Percentiles rank a stretch among this genome's conserved stretches.
Conservation (phyloP, 2,113 vertebrate species). For the Xyliphius kryptos region DNA sequence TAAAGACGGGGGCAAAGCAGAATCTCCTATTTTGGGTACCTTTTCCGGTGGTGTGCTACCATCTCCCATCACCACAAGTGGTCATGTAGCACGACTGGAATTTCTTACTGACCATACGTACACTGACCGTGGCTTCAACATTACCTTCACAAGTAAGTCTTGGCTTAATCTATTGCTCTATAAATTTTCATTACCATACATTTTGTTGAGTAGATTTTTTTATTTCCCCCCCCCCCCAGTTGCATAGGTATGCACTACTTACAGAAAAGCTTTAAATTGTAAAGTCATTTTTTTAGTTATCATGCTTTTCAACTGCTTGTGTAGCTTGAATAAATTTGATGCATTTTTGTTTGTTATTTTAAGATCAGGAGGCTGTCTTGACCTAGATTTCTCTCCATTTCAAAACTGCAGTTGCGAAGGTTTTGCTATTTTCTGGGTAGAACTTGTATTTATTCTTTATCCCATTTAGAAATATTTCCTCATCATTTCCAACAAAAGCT, state of each 20-base stretch:
- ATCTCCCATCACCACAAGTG: slow-evolving; percentile 92
- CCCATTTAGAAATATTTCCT: slow-evolving; percentile 6
- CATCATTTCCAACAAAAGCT: background rate
- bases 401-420: background rate
- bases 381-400: background rate
- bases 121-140: slow-evolving; percentile 94
- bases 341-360: slow-evolving; percentile 13
- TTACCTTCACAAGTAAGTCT: slow-evolving; percentile 92
- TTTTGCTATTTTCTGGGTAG: background rate
- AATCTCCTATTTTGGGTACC: slow-evolving; percentile 89
- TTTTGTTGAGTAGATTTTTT: too few relatives aligned
- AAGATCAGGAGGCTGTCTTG: slow-evolving; percentile 8
- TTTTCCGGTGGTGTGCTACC: slow-evolving; percentile 89
- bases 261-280: too few relatives aligned
- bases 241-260: too few relatives aligned
- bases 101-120: slow-evolving; percentile 99
- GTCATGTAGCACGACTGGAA: slow-evolving; percentile 86
- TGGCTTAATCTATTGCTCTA: background rate
- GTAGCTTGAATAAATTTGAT: slow-evolving; percentile 5
- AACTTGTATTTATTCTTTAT: background rate
- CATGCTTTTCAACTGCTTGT: background rate
- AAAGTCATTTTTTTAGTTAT: background rate
- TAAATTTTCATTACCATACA: too few relatives aligned
- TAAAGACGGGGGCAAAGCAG: slow-evolving; percentile 87
- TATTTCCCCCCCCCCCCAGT: too few relatives aligned